These are phyloP conservation scores for Cistogaster globosa DNA, from an alignment of 2,888 invertebrate species.

Conservation along the genomic window DNA sequence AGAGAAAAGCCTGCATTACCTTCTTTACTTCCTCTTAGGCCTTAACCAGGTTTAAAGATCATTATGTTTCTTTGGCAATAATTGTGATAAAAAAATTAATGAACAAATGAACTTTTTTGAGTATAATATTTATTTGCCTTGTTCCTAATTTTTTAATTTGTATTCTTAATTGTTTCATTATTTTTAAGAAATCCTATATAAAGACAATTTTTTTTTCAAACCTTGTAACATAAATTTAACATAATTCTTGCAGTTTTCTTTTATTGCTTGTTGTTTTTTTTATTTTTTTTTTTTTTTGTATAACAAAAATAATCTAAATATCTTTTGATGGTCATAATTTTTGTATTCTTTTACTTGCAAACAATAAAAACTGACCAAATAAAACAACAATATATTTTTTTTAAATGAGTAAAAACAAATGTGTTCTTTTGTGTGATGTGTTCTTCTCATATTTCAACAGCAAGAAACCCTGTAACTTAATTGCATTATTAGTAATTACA, in stretches of 20 bases:
- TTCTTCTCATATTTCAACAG: slow-evolving; percentile 52
- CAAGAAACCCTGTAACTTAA: slow-evolving; percentile 74
- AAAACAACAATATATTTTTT: slow-evolving; percentile 12
- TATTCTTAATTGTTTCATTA: neutral
- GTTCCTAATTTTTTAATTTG: slow-evolving; percentile 17
- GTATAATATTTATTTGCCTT: slow-evolving; percentile 4
- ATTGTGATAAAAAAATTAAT: too few species aligned
- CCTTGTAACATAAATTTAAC: slow-evolving; percentile 65
- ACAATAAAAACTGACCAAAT: slow-evolving; percentile 37
- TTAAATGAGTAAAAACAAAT: slow-evolving; percentile 1
- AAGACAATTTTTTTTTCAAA: slow-evolving; percentile 34
- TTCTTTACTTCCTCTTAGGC: too few species aligned
- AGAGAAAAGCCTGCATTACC: too few species aligned
- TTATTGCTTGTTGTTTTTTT: too few species aligned
- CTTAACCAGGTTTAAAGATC: too few species aligned
- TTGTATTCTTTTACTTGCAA: slow-evolving; percentile 36
- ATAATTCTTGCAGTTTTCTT: slow-evolving; percentile 27
- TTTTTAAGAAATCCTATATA: slow-evolving; percentile 28
- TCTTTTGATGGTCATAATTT: slow-evolving; percentile 65
- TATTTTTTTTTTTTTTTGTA: too few species aligned
- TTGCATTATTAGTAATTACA: slow-evolving; percentile 82
- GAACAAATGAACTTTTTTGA: neutral
- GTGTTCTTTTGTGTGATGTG: slow-evolving; percentile 1
- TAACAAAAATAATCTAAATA: slow-evolving; percentile 54
- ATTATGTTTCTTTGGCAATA: too few species aligned